Percentiles rank a stretch among this genome's conserved stretches.
Evolutionary conservation across 2,888 invertebrate species (phyloP).

Genomic region (Stenichneumon culpator): DNA sequence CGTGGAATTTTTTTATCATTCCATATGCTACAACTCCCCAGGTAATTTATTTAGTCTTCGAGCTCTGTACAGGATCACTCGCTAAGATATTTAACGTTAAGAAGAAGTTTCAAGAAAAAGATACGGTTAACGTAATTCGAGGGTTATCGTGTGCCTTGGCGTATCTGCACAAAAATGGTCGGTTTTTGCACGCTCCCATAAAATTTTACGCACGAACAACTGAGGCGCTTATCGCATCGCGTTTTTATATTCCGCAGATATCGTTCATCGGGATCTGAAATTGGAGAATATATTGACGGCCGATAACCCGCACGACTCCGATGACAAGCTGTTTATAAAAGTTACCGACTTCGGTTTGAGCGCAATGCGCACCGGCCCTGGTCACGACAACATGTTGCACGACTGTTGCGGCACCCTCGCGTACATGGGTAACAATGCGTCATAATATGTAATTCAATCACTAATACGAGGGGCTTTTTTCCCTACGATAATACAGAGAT

Average conservation of each 20-base stretch:
- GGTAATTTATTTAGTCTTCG: constrained; percentile 87
- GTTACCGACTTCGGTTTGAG: constrained; percentile 88
- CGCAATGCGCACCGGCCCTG: constrained; percentile 86
- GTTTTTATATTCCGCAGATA: constrained; percentile 78
- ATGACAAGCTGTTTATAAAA: constrained; percentile 86
- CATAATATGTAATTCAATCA: background rate
- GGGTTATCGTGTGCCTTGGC: constrained; percentile 83
- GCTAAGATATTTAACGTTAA: constrained; percentile 81
- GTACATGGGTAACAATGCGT: constrained; percentile 86
- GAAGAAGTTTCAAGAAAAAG: constrained; percentile 82
- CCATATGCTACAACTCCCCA: constrained; percentile 28
- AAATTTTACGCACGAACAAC: background rate
- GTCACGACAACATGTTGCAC: constrained; percentile 86
- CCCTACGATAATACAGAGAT: background rate
- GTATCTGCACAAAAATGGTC: constrained; percentile 85
- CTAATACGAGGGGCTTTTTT: background rate
- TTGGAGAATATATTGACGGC: constrained; percentile 86
- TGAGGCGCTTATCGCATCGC: background rate
- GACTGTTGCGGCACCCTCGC: constrained; percentile 87
- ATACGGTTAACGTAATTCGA: constrained; percentile 80
- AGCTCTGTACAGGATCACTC: constrained; percentile 86
- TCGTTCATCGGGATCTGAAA: constrained; percentile 86
- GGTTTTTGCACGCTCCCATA: constrained; percentile 24
- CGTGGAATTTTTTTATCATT: background rate
- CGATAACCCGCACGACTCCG: constrained; percentile 84